Base-by-base conservation (phyloP, 2,888 invertebrate species). In the Epirrhoe tristata region DNA sequence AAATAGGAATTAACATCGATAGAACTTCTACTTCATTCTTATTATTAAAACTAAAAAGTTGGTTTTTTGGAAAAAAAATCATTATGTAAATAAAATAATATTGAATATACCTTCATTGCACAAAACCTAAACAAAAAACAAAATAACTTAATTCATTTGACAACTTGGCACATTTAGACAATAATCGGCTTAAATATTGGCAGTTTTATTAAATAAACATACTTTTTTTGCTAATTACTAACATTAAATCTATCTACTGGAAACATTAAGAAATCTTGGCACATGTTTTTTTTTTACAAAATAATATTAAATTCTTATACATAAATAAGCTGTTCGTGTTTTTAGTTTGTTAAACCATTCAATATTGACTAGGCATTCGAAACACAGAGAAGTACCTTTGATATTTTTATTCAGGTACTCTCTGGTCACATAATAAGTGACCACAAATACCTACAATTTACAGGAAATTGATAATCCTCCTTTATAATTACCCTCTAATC, bases 181-280 rank as follows among this genome's bases (percentile, higher is more conserved):
- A 76, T 71, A 50, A 56, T 43, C 16, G 59, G 69, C 72, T 75
- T 76, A 75, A 76, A 72, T 75, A 79, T 79, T 86, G 87, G 87
- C 86, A 87, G 86, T 85, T 81, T 82, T 69, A 71, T 79, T 77
- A 78, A 77, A 67, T 65, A 62, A 57, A 61, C 74, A 79, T 79
- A 73, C 70, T 74, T 73, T 72, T 69, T 58, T 48, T 51, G 16
- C 79, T 80, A 81, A 70, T 69, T 77, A 82, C 69, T 73, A 74
- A 84, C 73, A 76, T 79, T 76, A 46, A 77, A 24, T 24, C 24
- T 24, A 46, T 14, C 46, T 55, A 55, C 53, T 57, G 36, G 34
- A 67, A 63, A 53, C 16, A 70, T 71, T 54, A 65, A 52, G 69
- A 55, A 43, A 64, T 39, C 34, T 63, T 58, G 68, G 68, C 62